These are phyloP conservation scores for Vanessa tameamea DNA, from an alignment of 1,140 invertebrate genomes.

Conservation along the genomic window DNA sequence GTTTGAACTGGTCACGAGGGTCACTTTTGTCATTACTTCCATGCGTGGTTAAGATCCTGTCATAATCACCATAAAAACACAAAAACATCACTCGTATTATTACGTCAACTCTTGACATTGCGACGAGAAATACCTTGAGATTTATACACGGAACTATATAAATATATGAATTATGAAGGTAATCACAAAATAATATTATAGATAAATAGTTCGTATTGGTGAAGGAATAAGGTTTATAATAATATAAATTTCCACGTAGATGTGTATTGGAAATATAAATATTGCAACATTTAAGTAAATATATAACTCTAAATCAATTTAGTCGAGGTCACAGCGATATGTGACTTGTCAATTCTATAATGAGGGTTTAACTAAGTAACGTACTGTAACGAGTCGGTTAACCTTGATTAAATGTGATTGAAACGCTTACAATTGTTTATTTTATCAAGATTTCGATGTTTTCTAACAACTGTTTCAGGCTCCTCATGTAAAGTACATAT, in stretches of 20 bases:
- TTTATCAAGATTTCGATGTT: background rate
- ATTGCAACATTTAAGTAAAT: background rate
- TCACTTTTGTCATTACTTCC: conserved; percentile 25
- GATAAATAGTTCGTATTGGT: background rate
- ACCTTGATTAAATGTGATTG: conserved; percentile 1
- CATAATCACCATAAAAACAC: conserved; percentile 21
- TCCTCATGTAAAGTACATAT: no score
- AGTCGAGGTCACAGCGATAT: background rate
- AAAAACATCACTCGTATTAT: conserved; percentile 31
- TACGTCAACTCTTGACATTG: conserved; percentile 36
- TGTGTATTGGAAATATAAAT: conserved; percentile 2
- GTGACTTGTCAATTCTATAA: background rate
- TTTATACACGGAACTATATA: conserved; percentile 31
- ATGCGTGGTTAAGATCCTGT: conserved; percentile 30
- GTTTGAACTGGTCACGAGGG: conserved; percentile 24
- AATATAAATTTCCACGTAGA: background rate
- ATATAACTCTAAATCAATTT: conserved; percentile 6
- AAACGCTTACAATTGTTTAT: background rate
- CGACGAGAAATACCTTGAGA: conserved; percentile 34
- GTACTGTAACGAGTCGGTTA: background rate
- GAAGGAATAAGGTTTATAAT: background rate
- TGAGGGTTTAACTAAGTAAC: background rate
- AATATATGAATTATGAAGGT: background rate
- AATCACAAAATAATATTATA: background rate
- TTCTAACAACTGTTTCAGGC: no score